phyloP scores from a whole-genome alignment of 2,113 vertebrate genomes.

The Prunella himalayana region DNA sequence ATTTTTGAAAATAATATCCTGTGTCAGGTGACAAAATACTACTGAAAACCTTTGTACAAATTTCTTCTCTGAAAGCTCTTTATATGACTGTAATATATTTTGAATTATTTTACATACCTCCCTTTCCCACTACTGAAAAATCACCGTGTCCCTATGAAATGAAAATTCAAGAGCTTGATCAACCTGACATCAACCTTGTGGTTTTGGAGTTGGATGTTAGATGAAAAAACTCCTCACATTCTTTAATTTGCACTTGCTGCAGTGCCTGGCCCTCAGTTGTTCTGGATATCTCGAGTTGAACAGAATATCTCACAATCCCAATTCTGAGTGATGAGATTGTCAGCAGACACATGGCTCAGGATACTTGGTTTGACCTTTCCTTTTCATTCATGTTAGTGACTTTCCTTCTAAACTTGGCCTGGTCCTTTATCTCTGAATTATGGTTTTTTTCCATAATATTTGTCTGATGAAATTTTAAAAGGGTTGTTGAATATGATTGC shows the following conservation, averaged over 20 bases:
- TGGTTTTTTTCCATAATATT: neutral
- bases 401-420: neutral
- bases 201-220: neutral
- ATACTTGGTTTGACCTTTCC: neutral
- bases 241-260: neutral
- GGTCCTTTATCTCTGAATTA: neutral
- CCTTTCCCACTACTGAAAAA: neutral
- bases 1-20: neutral
- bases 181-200: accelerated
- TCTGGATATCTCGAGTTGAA: neutral
- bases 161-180: neutral
- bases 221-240: neutral
- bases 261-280: neutral
- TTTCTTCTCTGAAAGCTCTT: neutral
- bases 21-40: neutral
- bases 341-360: neutral
- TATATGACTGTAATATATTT: neutral
- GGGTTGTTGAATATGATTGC: neutral
- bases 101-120: neutral
- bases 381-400: neutral
- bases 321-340: neutral
- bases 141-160: neutral
- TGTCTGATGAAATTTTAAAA: neutral
- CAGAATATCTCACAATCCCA: neutral
- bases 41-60: neutral